Evolutionary conservation across 2,113 vertebrate species (phyloP).

Genomic region (Dascyllus trimaculatus): DNA sequence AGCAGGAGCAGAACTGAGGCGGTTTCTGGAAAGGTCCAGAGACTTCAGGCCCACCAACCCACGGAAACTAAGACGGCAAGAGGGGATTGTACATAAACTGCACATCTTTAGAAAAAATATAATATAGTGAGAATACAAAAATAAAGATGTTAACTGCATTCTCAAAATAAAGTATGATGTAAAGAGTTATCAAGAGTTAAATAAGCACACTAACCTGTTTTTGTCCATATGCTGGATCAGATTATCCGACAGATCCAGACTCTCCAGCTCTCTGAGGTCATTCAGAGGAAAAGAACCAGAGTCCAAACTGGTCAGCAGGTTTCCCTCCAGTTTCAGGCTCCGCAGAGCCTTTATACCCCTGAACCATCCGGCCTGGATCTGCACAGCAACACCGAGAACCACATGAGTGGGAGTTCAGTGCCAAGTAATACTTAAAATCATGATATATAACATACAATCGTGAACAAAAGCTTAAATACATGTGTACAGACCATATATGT

Average conservation of each 20-base stretch:
- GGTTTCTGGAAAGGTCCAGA: conserved; percentile 88
- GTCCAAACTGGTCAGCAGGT: conserved; percentile 82
- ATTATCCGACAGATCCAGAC: conserved; percentile 87
- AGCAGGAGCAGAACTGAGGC: conserved; percentile 71
- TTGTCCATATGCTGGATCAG: conserved; percentile 80
- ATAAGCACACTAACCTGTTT: conserved; percentile 61
- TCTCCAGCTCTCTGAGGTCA: conserved; percentile 79
- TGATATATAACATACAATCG: too few relatives aligned
- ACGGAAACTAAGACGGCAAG: conserved; percentile 67
- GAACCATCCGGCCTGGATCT: conserved; percentile 82
- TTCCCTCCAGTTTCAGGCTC: conserved; percentile 85
- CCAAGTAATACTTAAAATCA: not conserved
- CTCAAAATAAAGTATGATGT: too few relatives aligned
- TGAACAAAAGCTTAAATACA: too few relatives aligned
- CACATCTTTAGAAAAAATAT: too few relatives aligned
- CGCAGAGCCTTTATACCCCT: conserved; percentile 71
- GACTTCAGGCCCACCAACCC: conserved; percentile 76
- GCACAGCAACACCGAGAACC: conserved; percentile 21
- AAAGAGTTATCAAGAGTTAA: not conserved
- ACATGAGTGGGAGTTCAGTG: not conserved
- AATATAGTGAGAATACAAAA: too few relatives aligned
- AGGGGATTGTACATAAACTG: not conserved
- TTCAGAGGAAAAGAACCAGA: conserved; percentile 76
- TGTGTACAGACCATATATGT: too few relatives aligned
- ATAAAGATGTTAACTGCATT: too few relatives aligned